Percentiles rank a stretch among this genome's conserved stretches.
phyloP scores from a whole-genome alignment of 2,888 invertebrate species.

The Alentia gelatinosa region DNA sequence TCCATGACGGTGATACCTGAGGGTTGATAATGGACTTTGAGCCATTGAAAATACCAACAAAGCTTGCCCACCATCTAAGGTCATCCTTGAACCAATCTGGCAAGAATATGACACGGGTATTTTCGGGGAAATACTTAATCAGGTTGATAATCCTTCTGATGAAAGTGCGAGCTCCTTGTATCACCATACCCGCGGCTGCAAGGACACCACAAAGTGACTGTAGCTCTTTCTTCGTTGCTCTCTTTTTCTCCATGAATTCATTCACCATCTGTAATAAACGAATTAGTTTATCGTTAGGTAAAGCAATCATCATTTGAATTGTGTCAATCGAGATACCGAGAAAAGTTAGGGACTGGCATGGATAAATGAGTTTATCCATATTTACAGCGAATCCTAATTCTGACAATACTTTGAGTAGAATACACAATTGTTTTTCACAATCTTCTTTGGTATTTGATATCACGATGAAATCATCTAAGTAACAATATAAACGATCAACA shows the following conservation, averaged over 20 bases:
- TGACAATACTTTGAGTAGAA: background rate
- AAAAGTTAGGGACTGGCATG: background rate
- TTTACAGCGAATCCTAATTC: background rate
- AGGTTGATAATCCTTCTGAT: background rate
- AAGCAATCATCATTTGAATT: background rate
- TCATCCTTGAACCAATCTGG: background rate
- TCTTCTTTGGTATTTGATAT: background rate
- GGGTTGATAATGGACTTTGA: background rate
- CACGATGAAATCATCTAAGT: background rate
- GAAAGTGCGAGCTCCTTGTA: background rate
- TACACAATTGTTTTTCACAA: background rate
- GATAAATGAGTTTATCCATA: background rate
- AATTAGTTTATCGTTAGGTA: background rate
- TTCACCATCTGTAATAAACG: background rate
- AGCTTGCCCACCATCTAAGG: background rate
- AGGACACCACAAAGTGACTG: background rate
- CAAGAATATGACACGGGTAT: background rate
- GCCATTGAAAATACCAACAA: background rate
- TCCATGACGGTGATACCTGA: background rate
- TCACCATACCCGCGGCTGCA: background rate
- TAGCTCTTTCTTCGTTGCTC: background rate
- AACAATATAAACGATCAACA: too few species aligned
- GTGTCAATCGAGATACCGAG: background rate
- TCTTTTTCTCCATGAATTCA: background rate
- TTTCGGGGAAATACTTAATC: background rate